These are phyloP conservation scores for Battus philenor DNA, from an alignment of 1,140 invertebrate species.

Conservation along the genomic window DNA sequence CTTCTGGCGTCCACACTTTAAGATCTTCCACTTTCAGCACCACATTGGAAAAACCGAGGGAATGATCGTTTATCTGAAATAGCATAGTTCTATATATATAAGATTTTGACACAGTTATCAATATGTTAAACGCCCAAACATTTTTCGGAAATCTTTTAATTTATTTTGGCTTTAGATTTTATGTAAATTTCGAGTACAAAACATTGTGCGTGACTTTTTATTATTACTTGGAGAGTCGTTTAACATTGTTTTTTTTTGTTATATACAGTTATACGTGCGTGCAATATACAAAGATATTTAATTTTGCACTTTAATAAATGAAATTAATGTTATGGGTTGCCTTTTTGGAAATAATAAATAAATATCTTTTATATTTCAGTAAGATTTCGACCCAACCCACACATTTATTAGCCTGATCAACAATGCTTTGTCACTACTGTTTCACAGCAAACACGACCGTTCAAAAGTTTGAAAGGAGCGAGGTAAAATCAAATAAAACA, in stretches of 20 bases:
- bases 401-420: not conserved
- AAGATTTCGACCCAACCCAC: too few species aligned
- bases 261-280: too few species aligned
- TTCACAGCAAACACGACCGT: too few species aligned
- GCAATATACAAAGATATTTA: too few species aligned
- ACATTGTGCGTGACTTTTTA: not conserved
- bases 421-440: too few species aligned
- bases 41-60: constrained; percentile 18
- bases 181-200: not conserved
- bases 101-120: not conserved
- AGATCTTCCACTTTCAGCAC: constrained; percentile 37
- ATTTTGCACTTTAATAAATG: too few species aligned
- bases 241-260: not conserved
- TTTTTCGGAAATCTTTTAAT: not conserved
- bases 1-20: constrained; percentile 52
- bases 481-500: too few species aligned
- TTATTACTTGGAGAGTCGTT: not conserved
- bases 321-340: too few species aligned
- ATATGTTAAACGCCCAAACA: not conserved
- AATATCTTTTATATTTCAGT: too few species aligned
- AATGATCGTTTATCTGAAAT: constrained; percentile 11
- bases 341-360: too few species aligned
- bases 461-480: too few species aligned
- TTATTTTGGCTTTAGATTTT: not conserved
- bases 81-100: not conserved